phyloP scores from a whole-genome alignment of 2,113 vertebrate genomes.

The Castor canadensis region DNA sequence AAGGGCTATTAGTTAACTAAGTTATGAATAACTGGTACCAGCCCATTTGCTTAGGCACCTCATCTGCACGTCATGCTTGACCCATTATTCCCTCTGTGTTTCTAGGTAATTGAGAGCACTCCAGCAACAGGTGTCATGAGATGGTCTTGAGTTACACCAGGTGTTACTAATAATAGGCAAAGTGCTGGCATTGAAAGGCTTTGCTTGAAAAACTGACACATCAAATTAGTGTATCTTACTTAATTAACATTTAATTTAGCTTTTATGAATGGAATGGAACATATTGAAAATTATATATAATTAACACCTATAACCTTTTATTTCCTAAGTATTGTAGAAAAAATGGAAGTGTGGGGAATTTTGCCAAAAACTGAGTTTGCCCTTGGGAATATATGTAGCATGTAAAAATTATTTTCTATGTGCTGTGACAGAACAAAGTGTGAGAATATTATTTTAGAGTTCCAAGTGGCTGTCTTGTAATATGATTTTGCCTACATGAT shows the following conservation, averaged over 20 bases:
- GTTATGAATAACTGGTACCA: neutral
- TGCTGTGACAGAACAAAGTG: neutral
- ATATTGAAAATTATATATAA: neutral
- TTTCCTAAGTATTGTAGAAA: neutral
- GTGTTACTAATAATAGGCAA: neutral
- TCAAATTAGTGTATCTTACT: neutral
- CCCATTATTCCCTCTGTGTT: neutral
- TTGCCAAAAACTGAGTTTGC: neutral
- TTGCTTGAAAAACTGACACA: neutral
- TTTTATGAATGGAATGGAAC: neutral
- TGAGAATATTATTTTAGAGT: neutral
- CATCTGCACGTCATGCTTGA: neutral
- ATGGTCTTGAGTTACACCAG: neutral
- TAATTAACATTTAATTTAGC: neutral
- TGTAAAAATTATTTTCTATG: neutral
- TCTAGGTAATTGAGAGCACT: neutral
- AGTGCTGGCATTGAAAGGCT: neutral
- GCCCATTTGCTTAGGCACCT: neutral
- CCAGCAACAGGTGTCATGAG: neutral
- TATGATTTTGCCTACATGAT: neutral
- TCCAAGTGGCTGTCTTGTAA: neutral
- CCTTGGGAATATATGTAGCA: neutral
- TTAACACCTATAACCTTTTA: neutral
- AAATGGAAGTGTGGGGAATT: neutral
- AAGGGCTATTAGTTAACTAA: neutral